phyloP scores from a whole-genome alignment of 2,888 invertebrate genomes.

The Blera fallax region DNA sequence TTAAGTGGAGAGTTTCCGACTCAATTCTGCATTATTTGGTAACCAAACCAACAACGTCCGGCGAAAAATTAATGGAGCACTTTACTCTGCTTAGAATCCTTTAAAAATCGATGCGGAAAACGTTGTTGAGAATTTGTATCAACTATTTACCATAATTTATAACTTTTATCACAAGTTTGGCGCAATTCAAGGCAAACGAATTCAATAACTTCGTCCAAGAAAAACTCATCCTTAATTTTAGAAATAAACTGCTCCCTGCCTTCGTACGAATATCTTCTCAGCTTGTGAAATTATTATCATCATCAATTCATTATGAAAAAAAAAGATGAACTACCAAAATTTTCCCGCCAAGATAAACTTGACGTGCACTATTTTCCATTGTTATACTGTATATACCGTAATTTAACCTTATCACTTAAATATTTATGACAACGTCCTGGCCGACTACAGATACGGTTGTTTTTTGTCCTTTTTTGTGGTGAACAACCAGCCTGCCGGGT shows the following conservation, averaged over 20 bases:
- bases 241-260: neutral
- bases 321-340: neutral
- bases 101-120: no score
- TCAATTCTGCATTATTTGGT: no score
- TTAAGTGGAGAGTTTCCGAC: no score
- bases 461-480: neutral
- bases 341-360: neutral
- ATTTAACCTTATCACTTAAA: conserved; percentile 32
- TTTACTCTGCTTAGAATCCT: no score
- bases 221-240: neutral
- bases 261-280: neutral
- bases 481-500: neutral
- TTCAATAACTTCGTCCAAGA: neutral
- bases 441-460: neutral
- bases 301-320: neutral
- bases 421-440: conserved; percentile 13
- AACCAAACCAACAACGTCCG: no score
- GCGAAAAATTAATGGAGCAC: no score
- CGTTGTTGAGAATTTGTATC: no score
- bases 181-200: no score
- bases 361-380: neutral
- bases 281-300: neutral
- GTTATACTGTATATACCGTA: neutral
- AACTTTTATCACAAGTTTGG: no score
- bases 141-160: no score